Evolutionary conservation across 2,888 invertebrate genomes (phyloP).

Genomic region (Dastarcus helophoroides): DNA sequence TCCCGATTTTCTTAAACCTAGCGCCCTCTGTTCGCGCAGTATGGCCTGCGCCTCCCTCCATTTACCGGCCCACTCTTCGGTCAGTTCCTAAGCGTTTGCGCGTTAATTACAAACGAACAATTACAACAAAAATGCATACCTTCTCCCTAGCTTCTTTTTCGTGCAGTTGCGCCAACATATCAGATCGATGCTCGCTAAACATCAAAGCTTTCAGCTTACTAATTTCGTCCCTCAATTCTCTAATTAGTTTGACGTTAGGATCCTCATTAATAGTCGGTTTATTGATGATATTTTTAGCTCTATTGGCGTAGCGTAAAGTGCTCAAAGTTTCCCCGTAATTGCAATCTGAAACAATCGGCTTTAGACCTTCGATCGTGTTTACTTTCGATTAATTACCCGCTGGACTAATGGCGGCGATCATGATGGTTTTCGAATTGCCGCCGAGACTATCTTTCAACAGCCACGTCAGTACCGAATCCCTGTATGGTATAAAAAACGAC

Average conservation of each 20-base stretch:
- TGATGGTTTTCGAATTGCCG: constrained; percentile 83
- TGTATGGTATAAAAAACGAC: constrained; percentile 68
- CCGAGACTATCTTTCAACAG: constrained; percentile 78
- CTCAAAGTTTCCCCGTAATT: constrained; percentile 82
- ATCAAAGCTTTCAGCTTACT: constrained; percentile 67
- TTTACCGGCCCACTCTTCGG: constrained; percentile 88
- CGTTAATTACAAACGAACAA: not conserved
- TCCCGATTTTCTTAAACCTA: constrained; percentile 77
- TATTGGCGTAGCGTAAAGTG: constrained; percentile 76
- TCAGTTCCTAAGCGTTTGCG: constrained; percentile 39
- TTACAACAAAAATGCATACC: constrained; percentile 32
- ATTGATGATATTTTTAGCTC: constrained; percentile 85
- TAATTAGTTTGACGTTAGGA: constrained; percentile 75
- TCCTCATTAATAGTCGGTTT: constrained; percentile 87
- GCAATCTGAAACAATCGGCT: constrained; percentile 44
- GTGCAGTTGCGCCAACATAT: constrained; percentile 71
- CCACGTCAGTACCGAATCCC: constrained; percentile 84
- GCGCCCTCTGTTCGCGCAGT: constrained; percentile 74
- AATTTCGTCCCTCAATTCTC: constrained; percentile 76
- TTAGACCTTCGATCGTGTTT: no score
- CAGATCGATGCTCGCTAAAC: constrained; percentile 46
- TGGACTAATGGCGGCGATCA: constrained; percentile 70
- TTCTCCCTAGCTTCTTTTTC: constrained; percentile 86
- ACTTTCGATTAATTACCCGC: constrained; percentile 48
- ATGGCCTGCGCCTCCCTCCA: constrained; percentile 87